Conservation (phyloP, 2,113 vertebrate species). For the Guaruba guarouba region DNA sequence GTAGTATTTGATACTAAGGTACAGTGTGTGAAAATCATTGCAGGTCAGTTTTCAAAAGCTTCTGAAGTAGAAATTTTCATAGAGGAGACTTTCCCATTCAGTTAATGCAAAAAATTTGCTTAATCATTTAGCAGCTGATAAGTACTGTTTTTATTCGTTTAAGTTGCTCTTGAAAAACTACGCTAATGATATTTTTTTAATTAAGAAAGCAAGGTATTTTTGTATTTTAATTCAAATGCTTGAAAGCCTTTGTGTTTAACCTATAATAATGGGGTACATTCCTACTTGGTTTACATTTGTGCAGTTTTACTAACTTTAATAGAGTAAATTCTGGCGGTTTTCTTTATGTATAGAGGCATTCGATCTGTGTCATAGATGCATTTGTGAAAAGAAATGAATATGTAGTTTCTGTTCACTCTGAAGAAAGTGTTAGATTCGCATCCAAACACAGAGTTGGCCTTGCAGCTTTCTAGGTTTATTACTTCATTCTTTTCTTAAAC, state of each 20-base stretch:
- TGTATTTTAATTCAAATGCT: neutral
- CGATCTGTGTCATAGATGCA: neutral
- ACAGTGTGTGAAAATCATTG: neutral
- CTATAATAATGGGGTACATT: neutral
- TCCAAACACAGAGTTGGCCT: slow-evolving; percentile 47
- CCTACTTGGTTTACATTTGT: neutral
- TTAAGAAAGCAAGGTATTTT: neutral
- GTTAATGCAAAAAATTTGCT: neutral
- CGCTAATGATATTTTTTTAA: neutral
- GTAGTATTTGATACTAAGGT: neutral
- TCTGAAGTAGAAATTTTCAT: neutral
- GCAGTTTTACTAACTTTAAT: neutral
- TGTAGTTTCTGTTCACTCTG: slow-evolving; percentile 9
- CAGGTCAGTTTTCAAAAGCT: neutral
- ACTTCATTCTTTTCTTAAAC: slow-evolving; percentile 74
- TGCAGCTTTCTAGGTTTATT: slow-evolving; percentile 69
- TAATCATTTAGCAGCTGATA: neutral
- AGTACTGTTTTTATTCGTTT: neutral
- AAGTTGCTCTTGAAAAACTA: neutral
- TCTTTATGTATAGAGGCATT: neutral
- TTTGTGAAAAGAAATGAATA: slow-evolving; percentile 33
- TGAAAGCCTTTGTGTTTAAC: neutral
- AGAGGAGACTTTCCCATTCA: neutral
- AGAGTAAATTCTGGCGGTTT: neutral
- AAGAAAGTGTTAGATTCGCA: neutral